Evolutionary conservation across 2,797 vertebrate genomes (phyloP).

Genomic region (Chiroxiphia lanceolata): DNA sequence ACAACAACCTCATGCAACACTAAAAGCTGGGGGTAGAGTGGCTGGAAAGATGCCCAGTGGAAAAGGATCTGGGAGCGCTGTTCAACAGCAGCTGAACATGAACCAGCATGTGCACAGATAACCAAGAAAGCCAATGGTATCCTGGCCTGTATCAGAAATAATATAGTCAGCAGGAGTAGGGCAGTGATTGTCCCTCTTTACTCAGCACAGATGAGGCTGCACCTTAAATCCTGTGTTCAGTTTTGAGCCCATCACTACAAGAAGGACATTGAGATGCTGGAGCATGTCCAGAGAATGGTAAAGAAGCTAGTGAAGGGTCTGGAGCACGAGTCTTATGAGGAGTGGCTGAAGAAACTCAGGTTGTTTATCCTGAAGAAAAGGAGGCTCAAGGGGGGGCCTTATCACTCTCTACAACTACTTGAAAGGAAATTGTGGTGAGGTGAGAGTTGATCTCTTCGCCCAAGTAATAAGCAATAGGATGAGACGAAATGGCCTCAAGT

Average conservation of each 20-base stretch:
- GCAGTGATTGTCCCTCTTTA: neutral
- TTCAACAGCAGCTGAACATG: neutral
- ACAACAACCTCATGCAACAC: neutral
- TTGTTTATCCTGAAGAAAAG: neutral
- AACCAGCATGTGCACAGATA: neutral
- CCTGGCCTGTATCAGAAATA: neutral
- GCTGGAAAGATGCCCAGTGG: neutral
- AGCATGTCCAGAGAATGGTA: neutral
- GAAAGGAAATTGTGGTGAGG: neutral
- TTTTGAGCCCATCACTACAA: neutral
- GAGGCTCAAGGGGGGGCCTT: neutral
- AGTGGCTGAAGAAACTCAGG: neutral
- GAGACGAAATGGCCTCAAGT: neutral
- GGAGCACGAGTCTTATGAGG: neutral
- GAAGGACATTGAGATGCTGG: neutral
- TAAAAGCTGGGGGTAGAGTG: neutral
- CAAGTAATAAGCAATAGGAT: neutral
- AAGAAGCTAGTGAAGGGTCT: neutral
- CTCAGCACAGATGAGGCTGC: no score
- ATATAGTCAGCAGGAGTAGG: neutral
- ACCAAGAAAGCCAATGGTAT: neutral
- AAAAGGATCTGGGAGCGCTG: neutral
- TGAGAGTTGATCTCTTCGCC: neutral
- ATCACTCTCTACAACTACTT: rapidly evolving
- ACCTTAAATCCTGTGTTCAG: neutral